phyloP scores from a whole-genome alignment of 2,113 vertebrate genomes.

The Ctenomys sociabilis region DNA sequence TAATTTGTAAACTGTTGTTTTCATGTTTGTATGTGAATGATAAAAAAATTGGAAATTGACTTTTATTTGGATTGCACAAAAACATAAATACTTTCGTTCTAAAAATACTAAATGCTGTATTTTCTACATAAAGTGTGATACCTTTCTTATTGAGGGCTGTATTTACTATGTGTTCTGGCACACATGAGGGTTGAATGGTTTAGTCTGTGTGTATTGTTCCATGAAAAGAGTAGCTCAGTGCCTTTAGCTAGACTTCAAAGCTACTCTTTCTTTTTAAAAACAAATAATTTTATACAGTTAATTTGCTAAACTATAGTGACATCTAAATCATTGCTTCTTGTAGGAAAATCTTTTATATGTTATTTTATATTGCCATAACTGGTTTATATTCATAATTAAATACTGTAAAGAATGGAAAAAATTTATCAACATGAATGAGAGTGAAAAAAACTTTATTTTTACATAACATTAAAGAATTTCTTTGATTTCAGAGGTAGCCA shows the following conservation, averaged over 20 bases:
- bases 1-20: not conserved
- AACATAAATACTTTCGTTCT: not conserved
- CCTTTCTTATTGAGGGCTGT: not conserved
- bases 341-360: conserved; percentile 75
- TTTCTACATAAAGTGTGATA: not conserved
- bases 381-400: conserved; percentile 72
- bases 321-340: conserved; percentile 72
- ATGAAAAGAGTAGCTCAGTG: conserved; percentile 48
- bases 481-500: conserved; percentile 56
- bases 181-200: conserved; percentile 51
- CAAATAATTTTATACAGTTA: conserved; percentile 71
- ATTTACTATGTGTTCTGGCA: conserved; percentile 39
- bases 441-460: conserved; percentile 28
- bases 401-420: conserved; percentile 66
- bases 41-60: not conserved
- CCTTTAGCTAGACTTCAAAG: conserved; percentile 67
- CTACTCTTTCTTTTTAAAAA: conserved; percentile 57
- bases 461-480: conserved; percentile 50
- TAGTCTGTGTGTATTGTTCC: conserved; percentile 72
- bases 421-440: conserved; percentile 28
- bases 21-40: conserved; percentile 13
- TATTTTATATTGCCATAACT: conserved; percentile 63
- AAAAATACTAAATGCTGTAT: not conserved
- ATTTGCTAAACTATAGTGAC: conserved; percentile 73
- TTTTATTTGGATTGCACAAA: conserved; percentile 24